Evolutionary conservation across 2,888 invertebrate genomes (phyloP), one percentile per base, ranked within the genome.

Genomic region (Sericinus montela): DNA sequence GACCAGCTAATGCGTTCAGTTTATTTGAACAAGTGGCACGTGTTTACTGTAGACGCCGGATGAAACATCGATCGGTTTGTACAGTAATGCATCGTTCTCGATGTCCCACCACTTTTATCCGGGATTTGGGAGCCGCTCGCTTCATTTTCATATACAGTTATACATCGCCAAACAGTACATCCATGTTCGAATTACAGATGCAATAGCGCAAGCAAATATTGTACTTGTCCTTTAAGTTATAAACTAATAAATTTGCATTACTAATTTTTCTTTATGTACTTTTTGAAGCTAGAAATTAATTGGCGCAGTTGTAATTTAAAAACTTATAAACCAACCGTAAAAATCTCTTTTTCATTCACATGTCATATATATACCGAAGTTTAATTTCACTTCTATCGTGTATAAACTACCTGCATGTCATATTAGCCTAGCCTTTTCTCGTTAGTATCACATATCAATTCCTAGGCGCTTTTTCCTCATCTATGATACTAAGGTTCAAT

Each of bases 21-120:
- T 86, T 86, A 85, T 86, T 86, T 86, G 77, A 79, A 87, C 88
- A 88, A 88, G 87, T 85, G 88, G 83, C 83, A 75, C 73, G 75
- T 88, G 88, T 88, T 88, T 88, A 86, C 80, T 55, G 67, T 67
- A 71, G 70, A 69, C 79, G 83, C 81, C 86, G 84, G 85, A 85
- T 84, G 81, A 80, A 74, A 69, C 81, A 84, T 86, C 83, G 86
- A 87, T 88, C 86, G 77, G 84, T 81, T 79, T 80, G 79, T 75
- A 68, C 78, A 68, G 85, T 85, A 85, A 84, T 82, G 83, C 83
- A 83, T 80, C 83, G 72, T 72, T 69, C 72, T 75, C 80, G 72
- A 78, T 75, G 75, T 69, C 65, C 65, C 67, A 65, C 67, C 72
- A 75, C 76, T 75, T 72, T 75, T 63, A 69, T 68, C 63, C 59